Base-by-base conservation (phyloP, 2,888 invertebrate genomes). In the Campoplex nolae region DNA sequence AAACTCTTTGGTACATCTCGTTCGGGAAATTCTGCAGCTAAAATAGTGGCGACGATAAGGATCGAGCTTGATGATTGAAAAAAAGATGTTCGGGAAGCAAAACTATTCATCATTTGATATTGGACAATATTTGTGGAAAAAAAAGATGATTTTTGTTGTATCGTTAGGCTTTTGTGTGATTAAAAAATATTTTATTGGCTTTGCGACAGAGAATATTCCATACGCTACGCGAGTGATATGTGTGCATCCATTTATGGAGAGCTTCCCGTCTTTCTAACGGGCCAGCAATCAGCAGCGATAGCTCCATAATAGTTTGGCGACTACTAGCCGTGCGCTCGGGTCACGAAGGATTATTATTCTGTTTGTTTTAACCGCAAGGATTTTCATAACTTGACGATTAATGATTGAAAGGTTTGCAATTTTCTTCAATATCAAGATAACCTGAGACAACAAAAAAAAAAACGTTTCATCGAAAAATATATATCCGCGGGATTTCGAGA, bases 261-360 rank as follows among this genome's bases (percentile, higher is more conserved):
- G 11, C 58, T 81, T 74, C 48, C 67, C 77, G 81, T 67, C 76
- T 45, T 81, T 81, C 85, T 85, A 85, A 85, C 85, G 85, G 85
- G 81, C 28, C 65, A 48, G 76, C 54, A 81, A 85, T 85, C 65
- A 65, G 54, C 68, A 58, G 74, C 58, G 23, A 68, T 35, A 48
- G 76, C 76, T 56, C 73, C 76, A 71, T 76, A 71, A 85, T 38
- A 74, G 42, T 58, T 67, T 80, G 76, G 80, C 73, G 71, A 85
- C 76, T 81, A 77, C 56, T 81, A 6, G 23, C 23, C 6, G 67
- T 45, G 56, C 28, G 56, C 73, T 73, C 32, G 13, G 32, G 56
- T 71, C 71, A 68, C 56, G 28, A 48, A 73, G 1, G 71, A 35
- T 76, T 70, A 28, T 75, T 42, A 16, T 82, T 28, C 38, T 65